Percentiles rank a stretch among this genome's conserved stretches.
Evolutionary conservation across 2,888 invertebrate genomes (phyloP).

Genomic region (Byasa hedistus): DNA sequence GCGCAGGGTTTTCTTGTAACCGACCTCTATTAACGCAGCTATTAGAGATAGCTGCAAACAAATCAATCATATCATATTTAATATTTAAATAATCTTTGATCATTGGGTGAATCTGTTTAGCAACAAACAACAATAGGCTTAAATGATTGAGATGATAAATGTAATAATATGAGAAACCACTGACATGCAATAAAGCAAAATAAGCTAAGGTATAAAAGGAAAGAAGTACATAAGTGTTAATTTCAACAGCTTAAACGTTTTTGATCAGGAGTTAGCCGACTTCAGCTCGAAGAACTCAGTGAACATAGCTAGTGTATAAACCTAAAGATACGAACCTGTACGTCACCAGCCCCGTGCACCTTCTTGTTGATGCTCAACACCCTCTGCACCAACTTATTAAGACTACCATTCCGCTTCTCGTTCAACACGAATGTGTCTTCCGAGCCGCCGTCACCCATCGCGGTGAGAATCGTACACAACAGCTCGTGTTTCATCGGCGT

Average conservation of each 20-base stretch:
- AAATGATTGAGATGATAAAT: no score
- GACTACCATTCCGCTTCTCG: constrained; percentile 49
- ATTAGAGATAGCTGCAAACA: constrained; percentile 67
- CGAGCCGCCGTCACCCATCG: constrained; percentile 56
- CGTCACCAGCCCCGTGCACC: constrained; percentile 63
- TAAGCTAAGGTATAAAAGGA: no score
- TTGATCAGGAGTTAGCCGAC: no score
- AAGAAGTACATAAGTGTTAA: no score
- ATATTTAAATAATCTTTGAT: neutral
- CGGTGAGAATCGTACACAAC: constrained; percentile 57
- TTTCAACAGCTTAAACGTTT: no score
- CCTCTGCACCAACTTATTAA: constrained; percentile 54
- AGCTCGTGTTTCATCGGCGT: constrained; percentile 84
- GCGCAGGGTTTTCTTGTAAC: constrained; percentile 71
- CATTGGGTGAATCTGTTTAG: no score
- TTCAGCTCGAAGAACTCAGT: no score
- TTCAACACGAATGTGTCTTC: constrained; percentile 58
- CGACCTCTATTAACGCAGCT: constrained; percentile 77
- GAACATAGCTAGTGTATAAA: no score
- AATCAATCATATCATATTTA: neutral
- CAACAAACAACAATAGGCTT: no score
- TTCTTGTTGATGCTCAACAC: constrained; percentile 55
- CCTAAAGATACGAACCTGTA: constrained; percentile 50
- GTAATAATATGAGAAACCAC: no score
- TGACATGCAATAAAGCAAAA: no score